Base-by-base conservation (phyloP, 2,888 invertebrate species). In the Brachyptera risi region DNA sequence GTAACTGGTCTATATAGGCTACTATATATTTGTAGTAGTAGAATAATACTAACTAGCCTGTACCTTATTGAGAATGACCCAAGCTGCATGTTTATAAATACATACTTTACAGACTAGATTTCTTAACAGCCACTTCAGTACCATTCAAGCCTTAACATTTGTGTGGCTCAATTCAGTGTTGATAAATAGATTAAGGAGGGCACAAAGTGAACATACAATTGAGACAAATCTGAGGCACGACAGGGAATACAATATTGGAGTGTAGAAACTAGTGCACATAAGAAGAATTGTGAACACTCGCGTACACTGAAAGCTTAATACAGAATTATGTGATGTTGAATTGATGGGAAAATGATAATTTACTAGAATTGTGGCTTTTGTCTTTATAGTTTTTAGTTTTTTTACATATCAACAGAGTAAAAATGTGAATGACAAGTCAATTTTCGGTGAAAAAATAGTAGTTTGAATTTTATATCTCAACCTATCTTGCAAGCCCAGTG, bases 91-190 rank as follows among this genome's bases (percentile, higher is more conserved):
- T n/a, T n/a, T n/a, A n/a, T n/a, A n/a, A n/a, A n/a, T n/a, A 13
- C 47, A n/a, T 47, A 47, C 24, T 47, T 47, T 31, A 31, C 31
- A 54, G 54, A 54, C 54, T 54, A 54, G 54, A 54, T 37, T 54
- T 54, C 35, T 17, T 54, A 54, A 44, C 54, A 54, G 44, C 54
- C 54, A 21, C 35, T 17, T 54, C 54, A 21, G 35, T 35, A 54
- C 9, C 35, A 35, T 17, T 21, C 9, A 54, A 50, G 17, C 19
- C 44, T 11, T 21, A 35, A 37, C 17, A 19, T 35, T n/a, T 13
- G 24, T 54, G 35, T 21, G n/a, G 21, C 54, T 37, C 54, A 21
- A 54, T 54, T 31, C 7, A 54, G 37, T 37, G 19, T 19, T 35
- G 37, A 21, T 54, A 54, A 31, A 37, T 19, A 35, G 19, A 19